Percentiles rank a stretch among this genome's conserved stretches.
phyloP scores from a whole-genome alignment of 2,113 vertebrate genomes.

The Phocoena sinus region DNA sequence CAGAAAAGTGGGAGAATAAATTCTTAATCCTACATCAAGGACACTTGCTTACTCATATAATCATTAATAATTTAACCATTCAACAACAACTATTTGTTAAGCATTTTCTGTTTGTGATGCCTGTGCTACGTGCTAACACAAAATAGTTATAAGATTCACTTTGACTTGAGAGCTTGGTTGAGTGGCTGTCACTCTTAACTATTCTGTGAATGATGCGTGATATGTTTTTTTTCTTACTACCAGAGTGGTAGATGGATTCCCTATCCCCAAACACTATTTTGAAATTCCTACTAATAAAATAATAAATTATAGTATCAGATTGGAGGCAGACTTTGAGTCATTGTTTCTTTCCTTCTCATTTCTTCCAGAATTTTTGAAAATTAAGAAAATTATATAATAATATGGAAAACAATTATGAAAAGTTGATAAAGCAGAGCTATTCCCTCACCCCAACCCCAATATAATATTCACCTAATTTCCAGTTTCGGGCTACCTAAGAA shows the following conservation, averaged over 20 bases:
- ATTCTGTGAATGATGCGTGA: background rate
- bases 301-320: background rate
- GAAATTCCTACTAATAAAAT: constrained; percentile 22
- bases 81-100: background rate
- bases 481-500: background rate
- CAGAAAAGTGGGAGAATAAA: background rate
- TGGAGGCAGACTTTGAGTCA: background rate
- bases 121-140: background rate
- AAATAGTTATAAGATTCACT: background rate
- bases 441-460: background rate
- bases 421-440: background rate
- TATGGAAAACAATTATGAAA: background rate
- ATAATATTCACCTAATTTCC: background rate
- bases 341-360: background rate
- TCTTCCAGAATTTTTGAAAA: constrained; percentile 15
- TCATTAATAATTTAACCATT: constrained; percentile 42
- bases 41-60: background rate
- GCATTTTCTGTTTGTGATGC: background rate
- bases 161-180: background rate
- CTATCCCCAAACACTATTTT: background rate
- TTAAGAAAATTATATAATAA: background rate
- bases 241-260: background rate
- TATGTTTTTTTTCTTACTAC: background rate
- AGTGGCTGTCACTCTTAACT: background rate
- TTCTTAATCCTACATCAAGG: background rate